Conservation (phyloP, 2,888 invertebrate species). For the Brenthis daphne region DNA sequence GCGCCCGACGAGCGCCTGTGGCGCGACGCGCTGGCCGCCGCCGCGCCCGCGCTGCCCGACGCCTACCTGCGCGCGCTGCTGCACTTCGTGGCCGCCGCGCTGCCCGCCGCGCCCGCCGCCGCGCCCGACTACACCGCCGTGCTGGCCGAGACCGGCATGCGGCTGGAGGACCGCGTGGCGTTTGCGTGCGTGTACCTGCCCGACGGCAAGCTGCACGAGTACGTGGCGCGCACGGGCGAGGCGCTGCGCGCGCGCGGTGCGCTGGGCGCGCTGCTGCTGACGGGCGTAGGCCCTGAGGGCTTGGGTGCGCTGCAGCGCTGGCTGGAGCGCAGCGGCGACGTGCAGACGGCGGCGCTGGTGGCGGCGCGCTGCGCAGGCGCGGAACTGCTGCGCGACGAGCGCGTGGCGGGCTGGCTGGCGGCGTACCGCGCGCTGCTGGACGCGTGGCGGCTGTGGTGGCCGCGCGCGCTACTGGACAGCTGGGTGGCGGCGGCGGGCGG, state of each 20-base stretch:
- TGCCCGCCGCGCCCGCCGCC: constrained; percentile 81
- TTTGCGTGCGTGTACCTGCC: constrained; percentile 94
- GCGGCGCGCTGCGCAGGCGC: constrained; percentile 89
- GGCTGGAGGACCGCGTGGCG: constrained; percentile 94
- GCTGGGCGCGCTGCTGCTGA: constrained; percentile 91
- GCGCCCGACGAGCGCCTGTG: constrained; percentile 68
- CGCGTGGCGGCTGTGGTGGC: constrained; percentile 95
- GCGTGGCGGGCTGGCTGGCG: constrained; percentile 86
- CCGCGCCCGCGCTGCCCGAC: constrained; percentile 85
- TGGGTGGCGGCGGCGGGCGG: constrained; percentile 78
- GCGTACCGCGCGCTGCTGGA: constrained; percentile 93
- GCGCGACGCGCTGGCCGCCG: constrained; percentile 48
- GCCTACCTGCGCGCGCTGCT: constrained; percentile 81
- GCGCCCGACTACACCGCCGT: constrained; percentile 80
- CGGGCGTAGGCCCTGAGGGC: constrained; percentile 84
- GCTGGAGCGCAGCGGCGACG: constrained; percentile 93
- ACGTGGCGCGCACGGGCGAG: constrained; percentile 86
- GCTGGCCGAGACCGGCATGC: constrained; percentile 87
- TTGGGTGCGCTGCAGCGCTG: constrained; percentile 92
- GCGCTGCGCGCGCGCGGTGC: constrained; percentile 89
- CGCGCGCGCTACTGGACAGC: constrained; percentile 94
- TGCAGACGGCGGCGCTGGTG: constrained; percentile 94
- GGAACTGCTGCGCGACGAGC: constrained; percentile 85
- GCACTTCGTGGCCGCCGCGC: constrained; percentile 77
- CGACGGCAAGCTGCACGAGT: constrained; percentile 90